Evolutionary conservation across 2,797 vertebrate genomes (phyloP).

Genomic region (Catamblyrhynchus diadema): DNA sequence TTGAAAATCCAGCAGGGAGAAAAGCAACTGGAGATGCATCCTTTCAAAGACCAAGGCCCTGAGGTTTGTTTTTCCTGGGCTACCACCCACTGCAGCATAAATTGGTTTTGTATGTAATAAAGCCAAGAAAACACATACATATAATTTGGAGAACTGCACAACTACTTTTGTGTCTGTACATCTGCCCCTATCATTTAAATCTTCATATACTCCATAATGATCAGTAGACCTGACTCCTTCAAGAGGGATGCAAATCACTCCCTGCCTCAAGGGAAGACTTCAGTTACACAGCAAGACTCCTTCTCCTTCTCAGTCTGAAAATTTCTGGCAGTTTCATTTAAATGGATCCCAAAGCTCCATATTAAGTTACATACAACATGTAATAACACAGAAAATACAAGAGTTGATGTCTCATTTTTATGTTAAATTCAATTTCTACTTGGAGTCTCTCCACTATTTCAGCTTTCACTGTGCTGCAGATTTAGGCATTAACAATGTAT

Average conservation of each 20-base stretch:
- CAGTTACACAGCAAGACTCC: not conserved
- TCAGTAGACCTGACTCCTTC: not conserved
- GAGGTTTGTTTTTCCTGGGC: not conserved
- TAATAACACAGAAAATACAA: not conserved
- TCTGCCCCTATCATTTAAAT: not conserved
- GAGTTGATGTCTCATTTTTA: not conserved
- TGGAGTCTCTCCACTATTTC: not conserved
- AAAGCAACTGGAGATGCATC: not conserved
- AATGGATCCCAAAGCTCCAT: not conserved
- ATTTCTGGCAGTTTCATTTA: not conserved
- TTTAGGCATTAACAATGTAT: not conserved
- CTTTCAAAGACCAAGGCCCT: not conserved
- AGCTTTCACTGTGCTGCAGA: not conserved
- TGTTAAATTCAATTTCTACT: not conserved
- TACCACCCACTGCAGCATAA: not conserved
- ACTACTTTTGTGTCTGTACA: not conserved
- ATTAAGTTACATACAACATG: not conserved
- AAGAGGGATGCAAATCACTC: not conserved
- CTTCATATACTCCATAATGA: not conserved
- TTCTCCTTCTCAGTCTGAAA: not conserved
- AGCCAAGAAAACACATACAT: not conserved
- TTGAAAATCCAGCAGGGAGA: not conserved
- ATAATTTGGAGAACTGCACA: not conserved
- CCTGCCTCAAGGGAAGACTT: not conserved
- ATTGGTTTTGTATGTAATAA: not conserved